These are phyloP conservation scores for Macrosiphum euphorbiae DNA, from an alignment of 2,888 invertebrate species.

Conservation along the genomic window DNA sequence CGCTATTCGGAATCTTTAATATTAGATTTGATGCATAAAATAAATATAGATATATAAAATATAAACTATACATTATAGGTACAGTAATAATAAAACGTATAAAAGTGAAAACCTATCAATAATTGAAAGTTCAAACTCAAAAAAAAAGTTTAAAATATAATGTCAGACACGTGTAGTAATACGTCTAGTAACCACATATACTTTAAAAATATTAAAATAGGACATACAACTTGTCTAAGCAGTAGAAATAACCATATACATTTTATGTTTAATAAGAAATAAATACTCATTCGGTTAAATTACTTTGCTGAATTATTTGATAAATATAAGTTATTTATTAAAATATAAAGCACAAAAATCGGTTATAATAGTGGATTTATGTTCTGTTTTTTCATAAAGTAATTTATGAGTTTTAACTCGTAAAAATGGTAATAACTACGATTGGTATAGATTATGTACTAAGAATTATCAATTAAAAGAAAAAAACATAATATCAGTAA, in stretches of 20 bases:
- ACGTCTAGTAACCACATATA: neutral
- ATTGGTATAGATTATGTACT: neutral
- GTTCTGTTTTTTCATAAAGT: neutral
- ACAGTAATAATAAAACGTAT: neutral
- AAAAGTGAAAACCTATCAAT: neutral
- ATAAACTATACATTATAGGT: too few relatives aligned
- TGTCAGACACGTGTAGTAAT: neutral
- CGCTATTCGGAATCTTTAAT: neutral
- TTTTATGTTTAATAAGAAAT: neutral
- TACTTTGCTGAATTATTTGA: neutral
- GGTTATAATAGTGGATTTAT: neutral
- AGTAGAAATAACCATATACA: neutral
- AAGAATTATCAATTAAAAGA: neutral
- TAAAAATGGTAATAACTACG: neutral
- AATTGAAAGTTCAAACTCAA: neutral
- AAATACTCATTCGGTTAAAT: neutral
- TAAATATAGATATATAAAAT: neutral
- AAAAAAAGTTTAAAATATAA: neutral
- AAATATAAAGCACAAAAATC: neutral
- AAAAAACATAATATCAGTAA: neutral
- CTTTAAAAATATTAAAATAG: neutral
- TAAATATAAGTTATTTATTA: neutral
- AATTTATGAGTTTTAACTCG: neutral
- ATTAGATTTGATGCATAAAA: neutral
- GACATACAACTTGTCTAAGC: neutral